Conservation (phyloP, 1,140 invertebrate genomes). For the Tetramorium simillimum region DNA sequence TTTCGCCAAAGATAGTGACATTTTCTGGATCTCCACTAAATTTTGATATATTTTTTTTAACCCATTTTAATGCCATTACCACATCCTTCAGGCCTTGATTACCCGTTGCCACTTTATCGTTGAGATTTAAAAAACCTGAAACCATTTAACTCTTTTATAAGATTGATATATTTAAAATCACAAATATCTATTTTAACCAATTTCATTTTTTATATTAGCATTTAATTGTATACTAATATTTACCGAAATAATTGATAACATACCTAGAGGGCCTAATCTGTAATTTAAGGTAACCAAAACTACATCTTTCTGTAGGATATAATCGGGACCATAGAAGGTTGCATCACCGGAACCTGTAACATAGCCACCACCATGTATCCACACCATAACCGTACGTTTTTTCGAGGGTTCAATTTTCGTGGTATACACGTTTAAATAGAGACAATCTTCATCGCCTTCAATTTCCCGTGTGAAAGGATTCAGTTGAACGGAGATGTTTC, state of each 20-base stretch:
- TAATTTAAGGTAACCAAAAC: conserved; percentile 88
- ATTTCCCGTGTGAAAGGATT: conserved; percentile 42
- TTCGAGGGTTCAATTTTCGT: conserved; percentile 78
- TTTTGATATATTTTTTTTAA: conserved; percentile 81
- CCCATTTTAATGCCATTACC: conserved; percentile 81
- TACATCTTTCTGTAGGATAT: conserved; percentile 84
- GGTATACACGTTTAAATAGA: conserved; percentile 94
- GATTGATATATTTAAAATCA: background rate
- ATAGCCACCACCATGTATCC: conserved; percentile 88
- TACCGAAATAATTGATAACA: background rate
- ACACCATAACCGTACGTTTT: conserved; percentile 84
- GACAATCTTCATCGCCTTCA: conserved; percentile 89
- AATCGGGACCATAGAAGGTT: conserved; percentile 83
- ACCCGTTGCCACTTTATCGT: conserved; percentile 87
- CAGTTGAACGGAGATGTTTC: conserved; percentile 84
- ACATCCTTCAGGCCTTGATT: conserved; percentile 89
- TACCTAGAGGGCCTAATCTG: conserved; percentile 85
- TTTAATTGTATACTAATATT: background rate
- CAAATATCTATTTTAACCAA: background rate
- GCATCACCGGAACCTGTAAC: conserved; percentile 81
- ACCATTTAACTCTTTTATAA: background rate
- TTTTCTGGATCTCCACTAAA: conserved; percentile 76
- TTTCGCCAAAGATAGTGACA: conserved; percentile 86
- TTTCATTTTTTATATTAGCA: background rate
- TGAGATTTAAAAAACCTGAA: conserved; percentile 86